Conservation (phyloP, 1,140 invertebrate species). For the Drosophila truncata region DNA sequence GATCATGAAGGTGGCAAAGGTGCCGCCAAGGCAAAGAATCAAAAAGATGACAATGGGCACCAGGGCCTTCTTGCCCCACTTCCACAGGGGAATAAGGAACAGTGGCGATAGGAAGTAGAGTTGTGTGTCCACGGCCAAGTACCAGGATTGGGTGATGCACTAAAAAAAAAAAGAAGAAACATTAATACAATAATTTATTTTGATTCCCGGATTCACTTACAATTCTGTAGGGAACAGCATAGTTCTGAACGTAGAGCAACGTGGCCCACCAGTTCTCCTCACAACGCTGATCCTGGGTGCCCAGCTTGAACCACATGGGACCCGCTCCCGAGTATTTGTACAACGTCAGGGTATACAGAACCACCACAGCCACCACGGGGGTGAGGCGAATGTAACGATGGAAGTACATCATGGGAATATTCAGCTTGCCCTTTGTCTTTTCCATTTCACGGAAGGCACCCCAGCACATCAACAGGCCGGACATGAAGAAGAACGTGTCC, state of each 20-base stretch:
- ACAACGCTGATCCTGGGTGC: slow-evolving; percentile 89
- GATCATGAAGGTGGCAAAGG: slow-evolving; percentile 88
- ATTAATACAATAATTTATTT: neutral
- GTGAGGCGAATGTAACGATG: slow-evolving; percentile 87
- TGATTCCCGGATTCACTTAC: slow-evolving; percentile 38
- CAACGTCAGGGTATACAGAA: slow-evolving; percentile 86
- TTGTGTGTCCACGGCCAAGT: slow-evolving; percentile 94
- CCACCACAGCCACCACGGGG: slow-evolving; percentile 87
- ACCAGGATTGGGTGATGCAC: slow-evolving; percentile 97
- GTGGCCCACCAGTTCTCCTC: slow-evolving; percentile 93
- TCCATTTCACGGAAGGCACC: slow-evolving; percentile 89
- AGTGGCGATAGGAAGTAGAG: slow-evolving; percentile 92
- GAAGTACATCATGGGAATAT: slow-evolving; percentile 86
- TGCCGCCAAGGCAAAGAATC: slow-evolving; percentile 87
- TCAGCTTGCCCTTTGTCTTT: slow-evolving; percentile 86
- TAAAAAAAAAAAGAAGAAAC: slow-evolving; percentile 65
- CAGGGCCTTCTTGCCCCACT: slow-evolving; percentile 88
- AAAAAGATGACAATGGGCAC: slow-evolving; percentile 86
- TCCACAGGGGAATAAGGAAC: slow-evolving; percentile 90
- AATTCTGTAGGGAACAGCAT: slow-evolving; percentile 86
- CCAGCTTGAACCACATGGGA: slow-evolving; percentile 87
- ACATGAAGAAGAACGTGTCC: slow-evolving; percentile 90
- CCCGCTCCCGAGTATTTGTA: slow-evolving; percentile 87
- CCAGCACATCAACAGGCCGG: slow-evolving; percentile 89
- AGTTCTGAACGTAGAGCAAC: slow-evolving; percentile 94